phyloP scores from a whole-genome alignment of 2,888 invertebrate genomes.

The Apocheima hispidaria region DNA sequence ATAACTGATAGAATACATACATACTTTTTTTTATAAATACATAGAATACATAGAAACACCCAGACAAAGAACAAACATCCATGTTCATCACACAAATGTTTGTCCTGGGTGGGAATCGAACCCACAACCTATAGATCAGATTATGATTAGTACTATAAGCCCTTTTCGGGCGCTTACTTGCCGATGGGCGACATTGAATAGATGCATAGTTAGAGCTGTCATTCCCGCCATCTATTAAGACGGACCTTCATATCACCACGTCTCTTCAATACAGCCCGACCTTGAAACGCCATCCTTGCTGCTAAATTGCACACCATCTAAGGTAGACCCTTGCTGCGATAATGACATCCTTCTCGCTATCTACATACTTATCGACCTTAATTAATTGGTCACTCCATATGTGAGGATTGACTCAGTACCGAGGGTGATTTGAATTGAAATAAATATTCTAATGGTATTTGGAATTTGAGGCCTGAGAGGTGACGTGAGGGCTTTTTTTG shows the following conservation, averaged over 20 bases:
- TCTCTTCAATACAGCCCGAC: conserved; percentile 64
- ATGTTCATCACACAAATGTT: too few species aligned
- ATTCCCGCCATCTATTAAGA: background rate
- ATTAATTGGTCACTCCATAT: conserved; percentile 58
- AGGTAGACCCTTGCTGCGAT: conserved; percentile 62
- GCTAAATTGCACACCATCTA: conserved; percentile 79
- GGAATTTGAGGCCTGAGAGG: conserved; percentile 17
- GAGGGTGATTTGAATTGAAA: conserved; percentile 42
- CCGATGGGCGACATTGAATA: too few species aligned
- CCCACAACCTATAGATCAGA: too few species aligned
- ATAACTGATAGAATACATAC: too few species aligned
- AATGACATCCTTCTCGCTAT: conserved; percentile 74
- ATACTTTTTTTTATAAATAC: too few species aligned
- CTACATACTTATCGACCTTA: conserved; percentile 67
- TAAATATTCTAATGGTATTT: conserved; percentile 39
- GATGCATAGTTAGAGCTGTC: background rate
- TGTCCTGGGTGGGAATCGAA: too few species aligned
- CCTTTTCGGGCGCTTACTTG: too few species aligned
- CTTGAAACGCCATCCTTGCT: conserved; percentile 75
- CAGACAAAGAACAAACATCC: too few species aligned
- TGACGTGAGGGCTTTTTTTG: background rate
- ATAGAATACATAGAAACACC: too few species aligned
- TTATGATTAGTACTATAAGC: too few species aligned
- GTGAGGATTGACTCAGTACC: conserved; percentile 46
- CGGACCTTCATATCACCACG: conserved; percentile 59